Base-by-base conservation (phyloP, 2,888 invertebrate species). In the Theretra japonica region DNA sequence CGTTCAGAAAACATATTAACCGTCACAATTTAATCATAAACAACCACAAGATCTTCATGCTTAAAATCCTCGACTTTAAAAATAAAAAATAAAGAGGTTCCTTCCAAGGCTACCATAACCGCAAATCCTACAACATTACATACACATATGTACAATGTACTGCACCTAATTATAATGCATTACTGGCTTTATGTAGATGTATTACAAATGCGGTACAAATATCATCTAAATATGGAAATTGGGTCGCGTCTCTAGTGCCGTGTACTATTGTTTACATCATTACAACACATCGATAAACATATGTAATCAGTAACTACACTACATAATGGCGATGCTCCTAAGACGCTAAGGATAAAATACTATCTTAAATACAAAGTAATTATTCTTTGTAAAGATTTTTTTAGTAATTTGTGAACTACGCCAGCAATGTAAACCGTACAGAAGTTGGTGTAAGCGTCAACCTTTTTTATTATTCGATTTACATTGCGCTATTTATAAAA, bases 161-260 rank as follows among this genome's bases (percentile, higher is more conserved):
- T 48, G 21, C 6, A 41, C 17, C 48, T 65, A 23, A 65, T 65
- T 41, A 65, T 41, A 41, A 60, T 65, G 65, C 23, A 65, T 23
- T 65, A 65, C 41, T 65, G 19, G 41, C 33, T 48, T 41, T 48
- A 65, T 17, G 23, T 48, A 48, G 11, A 41, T 25, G 23, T 23
- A 53, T 53, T 53, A 53, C 48, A 48, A n/a, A 60, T 23, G 11
- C 25, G 41, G 17, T 48, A 65, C 48, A 48, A 48, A 48, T 65
- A 65, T 65, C 41, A 65, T 65, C 48, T 65, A 41, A n/a, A 65
- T 62, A 62, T 65, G 65, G 41, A 48, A 65, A 65, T 65, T 65
- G 48, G 41, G 15, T 23, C 41, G 23, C 23, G 48, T 65, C 65
- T 48, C 65, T 48, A 6, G 65, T 65, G 65, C 21, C 65, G 17